Conservation (phyloP, 2,888 invertebrate species). For the Volucella zonaria region DNA sequence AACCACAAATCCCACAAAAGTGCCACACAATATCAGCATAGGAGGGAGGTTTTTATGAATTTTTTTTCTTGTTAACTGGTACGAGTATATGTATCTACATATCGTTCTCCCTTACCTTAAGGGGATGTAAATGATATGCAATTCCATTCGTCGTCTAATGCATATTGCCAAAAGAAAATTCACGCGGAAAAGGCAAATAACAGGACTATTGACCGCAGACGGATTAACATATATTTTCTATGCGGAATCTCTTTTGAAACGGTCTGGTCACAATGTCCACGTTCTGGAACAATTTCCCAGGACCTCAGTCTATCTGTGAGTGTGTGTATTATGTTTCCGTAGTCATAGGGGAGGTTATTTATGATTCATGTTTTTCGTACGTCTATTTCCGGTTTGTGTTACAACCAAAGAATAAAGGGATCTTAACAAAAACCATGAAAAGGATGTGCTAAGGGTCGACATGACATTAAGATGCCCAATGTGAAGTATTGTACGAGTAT, state of each 20-base stretch:
- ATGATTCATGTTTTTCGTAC: constrained; percentile 72
- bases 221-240: constrained; percentile 57
- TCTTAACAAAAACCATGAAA: constrained; percentile 64
- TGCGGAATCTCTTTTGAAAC: constrained; percentile 30
- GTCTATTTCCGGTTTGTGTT: constrained; percentile 48
- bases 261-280: constrained; percentile 47
- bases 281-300: constrained; percentile 37
- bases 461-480: constrained; percentile 62
- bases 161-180: constrained; percentile 68
- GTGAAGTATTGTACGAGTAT: constrained; percentile 19
- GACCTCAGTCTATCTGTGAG: not conserved
- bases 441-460: constrained; percentile 62
- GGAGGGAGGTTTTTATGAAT: constrained; percentile 16
- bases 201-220: constrained; percentile 68
- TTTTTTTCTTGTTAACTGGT: constrained; percentile 11
- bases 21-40: constrained; percentile 3
- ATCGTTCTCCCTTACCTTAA: constrained; percentile 1
- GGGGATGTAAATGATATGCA: constrained; percentile 63
- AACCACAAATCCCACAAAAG: constrained; percentile 14
- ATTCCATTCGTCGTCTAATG: constrained; percentile 32
- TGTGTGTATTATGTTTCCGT: not conserved
- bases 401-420: not conserved
- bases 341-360: constrained; percentile 41
- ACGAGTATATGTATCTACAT: not conserved
- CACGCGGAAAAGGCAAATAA: constrained; percentile 72